Evolutionary conservation across 2,888 invertebrate genomes (phyloP).

Genomic region (Limnephilus auricula): DNA sequence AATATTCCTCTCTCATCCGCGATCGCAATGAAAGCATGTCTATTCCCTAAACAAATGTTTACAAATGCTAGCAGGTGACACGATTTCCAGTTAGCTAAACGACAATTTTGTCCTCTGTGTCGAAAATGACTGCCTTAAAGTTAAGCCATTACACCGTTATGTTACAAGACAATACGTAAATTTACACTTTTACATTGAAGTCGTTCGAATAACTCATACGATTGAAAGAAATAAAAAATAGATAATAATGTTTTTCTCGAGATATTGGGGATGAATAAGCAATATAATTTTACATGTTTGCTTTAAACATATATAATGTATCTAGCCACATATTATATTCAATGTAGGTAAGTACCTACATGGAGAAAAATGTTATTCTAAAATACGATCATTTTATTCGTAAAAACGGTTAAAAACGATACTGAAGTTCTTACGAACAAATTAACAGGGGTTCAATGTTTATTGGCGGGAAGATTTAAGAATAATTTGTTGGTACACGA

Average conservation of each 20-base stretch:
- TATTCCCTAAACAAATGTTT: neutral
- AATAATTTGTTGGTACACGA: too few species aligned
- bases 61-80: constrained; percentile 39
- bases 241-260: neutral
- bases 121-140: neutral
- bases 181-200: neutral
- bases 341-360: neutral
- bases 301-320: neutral
- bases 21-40: constrained; percentile 7
- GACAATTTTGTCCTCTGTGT: constrained; percentile 15
- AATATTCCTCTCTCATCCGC: neutral
- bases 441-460: too few species aligned
- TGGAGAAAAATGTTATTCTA: too few species aligned
- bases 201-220: neutral
- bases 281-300: neutral
- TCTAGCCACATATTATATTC: neutral
- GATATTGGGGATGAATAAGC: neutral
- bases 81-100: constrained; percentile 23
- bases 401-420: too few species aligned
- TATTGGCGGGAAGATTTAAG: too few species aligned
- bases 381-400: too few species aligned
- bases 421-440: too few species aligned
- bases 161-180: neutral
- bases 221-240: too few species aligned
- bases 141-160: neutral